Conservation (phyloP, 2,888 invertebrate species). For the Perizoma flavofasciatum region DNA sequence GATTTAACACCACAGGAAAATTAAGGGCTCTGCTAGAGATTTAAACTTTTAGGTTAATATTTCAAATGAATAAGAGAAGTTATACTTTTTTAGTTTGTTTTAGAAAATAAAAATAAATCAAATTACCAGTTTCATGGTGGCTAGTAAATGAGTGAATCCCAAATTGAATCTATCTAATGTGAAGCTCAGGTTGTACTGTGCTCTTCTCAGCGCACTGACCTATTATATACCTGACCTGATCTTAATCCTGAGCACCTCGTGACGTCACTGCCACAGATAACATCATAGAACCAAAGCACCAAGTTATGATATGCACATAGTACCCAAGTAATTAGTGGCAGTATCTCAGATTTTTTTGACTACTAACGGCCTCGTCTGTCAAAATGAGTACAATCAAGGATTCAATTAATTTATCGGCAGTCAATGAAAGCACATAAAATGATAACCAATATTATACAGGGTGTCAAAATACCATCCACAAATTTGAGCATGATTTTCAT, state of each 20-base stretch:
- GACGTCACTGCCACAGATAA: constrained; percentile 36
- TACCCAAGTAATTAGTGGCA: constrained; percentile 65
- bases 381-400: constrained; percentile 60
- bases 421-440: constrained; percentile 23
- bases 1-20: too few species aligned
- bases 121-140: constrained; percentile 76
- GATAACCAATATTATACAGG: constrained; percentile 8
- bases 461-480: background rate
- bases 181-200: constrained; percentile 56
- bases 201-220: constrained; percentile 56
- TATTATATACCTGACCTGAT: constrained; percentile 71
- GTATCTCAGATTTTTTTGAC: constrained; percentile 44
- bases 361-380: constrained; percentile 68
- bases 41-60: too few species aligned
- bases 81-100: too few species aligned
- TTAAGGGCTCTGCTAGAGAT: too few species aligned
- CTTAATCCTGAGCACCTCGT: constrained; percentile 55
- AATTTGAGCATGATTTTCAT: too few species aligned
- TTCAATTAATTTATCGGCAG: constrained; percentile 49
- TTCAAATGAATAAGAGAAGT: too few species aligned
- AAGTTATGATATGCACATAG: constrained; percentile 33
- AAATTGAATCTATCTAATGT: constrained; percentile 48
- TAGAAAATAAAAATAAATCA: constrained; percentile 2
- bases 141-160: constrained; percentile 35
- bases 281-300: constrained; percentile 64